Percentiles rank a stretch among this genome's conserved stretches.
These are phyloP conservation scores for Samia ricini DNA, from an alignment of 1,140 invertebrate genomes.

Conservation along the genomic window DNA sequence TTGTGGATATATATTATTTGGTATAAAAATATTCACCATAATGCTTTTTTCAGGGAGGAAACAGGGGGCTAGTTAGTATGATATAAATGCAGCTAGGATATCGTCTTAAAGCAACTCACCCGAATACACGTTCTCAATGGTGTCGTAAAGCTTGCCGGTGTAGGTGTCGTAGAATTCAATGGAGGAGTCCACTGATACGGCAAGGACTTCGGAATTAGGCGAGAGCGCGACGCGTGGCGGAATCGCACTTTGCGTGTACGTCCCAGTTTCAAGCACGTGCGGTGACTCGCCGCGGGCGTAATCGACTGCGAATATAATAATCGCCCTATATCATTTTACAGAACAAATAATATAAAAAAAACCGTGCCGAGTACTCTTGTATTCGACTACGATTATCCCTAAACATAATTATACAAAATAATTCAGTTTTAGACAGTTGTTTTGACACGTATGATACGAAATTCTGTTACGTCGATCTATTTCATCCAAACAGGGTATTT, in stretches of 20 bases:
- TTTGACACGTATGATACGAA: too few species aligned
- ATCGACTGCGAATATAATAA: constrained; percentile 79
- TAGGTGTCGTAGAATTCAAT: constrained; percentile 85
- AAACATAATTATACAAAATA: too few species aligned
- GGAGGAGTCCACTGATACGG: constrained; percentile 80
- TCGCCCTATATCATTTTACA: background rate
- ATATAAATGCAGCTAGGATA: background rate
- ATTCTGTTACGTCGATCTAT: too few species aligned
- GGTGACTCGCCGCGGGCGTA: constrained; percentile 88
- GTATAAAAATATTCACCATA: too few species aligned
- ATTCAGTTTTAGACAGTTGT: too few species aligned
- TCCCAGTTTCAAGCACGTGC: constrained; percentile 81
- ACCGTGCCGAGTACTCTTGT: too few species aligned
- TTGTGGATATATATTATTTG: too few species aligned
- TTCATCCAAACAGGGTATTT: too few species aligned
- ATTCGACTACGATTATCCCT: too few species aligned
- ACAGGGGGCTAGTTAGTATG: too few species aligned
- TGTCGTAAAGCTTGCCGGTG: constrained; percentile 81
- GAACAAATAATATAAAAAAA: too few species aligned
- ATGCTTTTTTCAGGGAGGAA: too few species aligned
- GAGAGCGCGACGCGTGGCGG: constrained; percentile 82
- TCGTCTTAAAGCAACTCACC: constrained; percentile 46
- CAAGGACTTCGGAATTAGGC: constrained; percentile 86
- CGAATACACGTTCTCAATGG: constrained; percentile 81
- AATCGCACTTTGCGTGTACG: constrained; percentile 75